These are phyloP conservation scores for Rhizoglyphus robini DNA, from an alignment of 1,140 invertebrate species.

Conservation along the genomic window DNA sequence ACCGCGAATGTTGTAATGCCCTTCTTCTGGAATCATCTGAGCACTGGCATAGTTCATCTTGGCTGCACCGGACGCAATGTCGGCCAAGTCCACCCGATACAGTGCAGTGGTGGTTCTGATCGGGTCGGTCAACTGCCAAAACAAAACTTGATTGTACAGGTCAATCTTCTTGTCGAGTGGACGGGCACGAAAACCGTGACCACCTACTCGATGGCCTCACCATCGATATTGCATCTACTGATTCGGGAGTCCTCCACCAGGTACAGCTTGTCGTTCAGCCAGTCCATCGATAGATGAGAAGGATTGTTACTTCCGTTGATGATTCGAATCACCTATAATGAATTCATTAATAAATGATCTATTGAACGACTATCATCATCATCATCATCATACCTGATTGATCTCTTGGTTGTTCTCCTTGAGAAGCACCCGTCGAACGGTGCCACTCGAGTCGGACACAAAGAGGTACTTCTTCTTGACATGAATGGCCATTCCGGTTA, in stretches of 20 bases:
- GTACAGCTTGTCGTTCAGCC: constrained; percentile 68
- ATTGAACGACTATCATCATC: too few species aligned
- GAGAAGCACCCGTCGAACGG: constrained; percentile 23
- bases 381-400: too few species aligned
- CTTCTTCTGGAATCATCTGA: constrained; percentile 15
- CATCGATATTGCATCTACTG: constrained; percentile 54
- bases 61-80: constrained; percentile 28
- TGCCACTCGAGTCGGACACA: constrained; percentile 48
- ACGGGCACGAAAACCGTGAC: constrained; percentile 47
- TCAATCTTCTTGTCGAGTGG: constrained; percentile 70
- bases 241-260: constrained; percentile 47
- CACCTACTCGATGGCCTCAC: constrained; percentile 47
- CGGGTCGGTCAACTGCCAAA: constrained; percentile 3
- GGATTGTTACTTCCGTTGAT: constrained; percentile 44
- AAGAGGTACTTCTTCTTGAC: constrained; percentile 53
- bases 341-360: too few species aligned
- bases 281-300: constrained; percentile 60
- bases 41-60: not conserved
- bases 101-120: constrained; percentile 43
- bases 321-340: constrained; percentile 41
- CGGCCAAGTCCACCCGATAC: constrained; percentile 58
- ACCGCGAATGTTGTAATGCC: constrained; percentile 54
- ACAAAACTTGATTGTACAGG: constrained; percentile 66
- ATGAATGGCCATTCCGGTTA: constrained; percentile 55
- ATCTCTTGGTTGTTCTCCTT: constrained; percentile 22